Base-by-base conservation (phyloP, 1,140 invertebrate species). In the Colletes latitarsis region DNA sequence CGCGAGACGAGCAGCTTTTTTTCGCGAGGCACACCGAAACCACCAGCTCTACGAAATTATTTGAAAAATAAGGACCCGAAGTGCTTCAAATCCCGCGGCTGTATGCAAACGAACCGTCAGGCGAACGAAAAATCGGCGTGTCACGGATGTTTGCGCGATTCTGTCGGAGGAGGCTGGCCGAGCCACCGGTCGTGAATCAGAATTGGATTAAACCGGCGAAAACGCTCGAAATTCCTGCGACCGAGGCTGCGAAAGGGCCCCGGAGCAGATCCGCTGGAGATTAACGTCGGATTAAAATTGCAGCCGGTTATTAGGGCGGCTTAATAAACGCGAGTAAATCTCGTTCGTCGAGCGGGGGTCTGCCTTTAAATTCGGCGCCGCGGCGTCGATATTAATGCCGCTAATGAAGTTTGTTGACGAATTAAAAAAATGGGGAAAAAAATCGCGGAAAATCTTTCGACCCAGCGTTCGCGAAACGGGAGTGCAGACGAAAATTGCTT, bases 281-380 rank as follows among this genome's bases (percentile, higher is more conserved):
- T 87, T 87, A 87, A 87, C 77, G 85, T 87, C 85, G 85, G 85
- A 87, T 87, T 87, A 87, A 87, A 87, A 87, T 87, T 86, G 85
- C 82, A 75, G 85, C 81, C 81, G 84, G 84, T 87, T 87, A 87
- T 87, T 87, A 87, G 85, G 84, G 77, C 77, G 84, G 85, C 85
- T 86, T 87, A 87, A 87, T 87, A 87, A 87, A 86, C 85, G 84
- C 84, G 85, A 83, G 81, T 81, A 83, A 87, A 87, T 86, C 85
- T 86, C 81, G 85, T 86, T 86, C 84, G 85, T 70, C 83, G 70
- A 62, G 52, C 43, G 64, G 21, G 57, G 62, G 68, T 68, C 43
- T 55, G 69, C 66, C 71, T 19, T 68, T 60, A 80, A 83, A 86
- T 86, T 86, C 71, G 72, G 30, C 66, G 66, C 12, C 70, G 19